Evolutionary conservation across 2,113 vertebrate species (phyloP).

Genomic region (Caracal caracal): DNA sequence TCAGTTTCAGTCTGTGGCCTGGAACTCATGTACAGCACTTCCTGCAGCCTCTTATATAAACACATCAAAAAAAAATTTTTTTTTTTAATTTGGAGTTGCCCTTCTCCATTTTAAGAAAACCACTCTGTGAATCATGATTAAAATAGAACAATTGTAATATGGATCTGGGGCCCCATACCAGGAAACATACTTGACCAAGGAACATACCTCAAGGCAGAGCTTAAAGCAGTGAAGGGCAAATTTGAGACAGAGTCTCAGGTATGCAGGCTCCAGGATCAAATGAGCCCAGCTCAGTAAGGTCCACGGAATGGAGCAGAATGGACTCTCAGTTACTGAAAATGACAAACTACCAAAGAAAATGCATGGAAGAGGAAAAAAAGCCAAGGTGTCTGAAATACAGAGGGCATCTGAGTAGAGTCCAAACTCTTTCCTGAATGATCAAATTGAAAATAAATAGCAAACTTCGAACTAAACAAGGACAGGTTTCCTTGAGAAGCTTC

Average conservation of each 20-base stretch:
- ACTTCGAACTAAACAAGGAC: slow-evolving; percentile 43
- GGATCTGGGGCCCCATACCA: slow-evolving; percentile 58
- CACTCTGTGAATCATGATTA: slow-evolving; percentile 81
- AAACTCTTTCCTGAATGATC: not conserved
- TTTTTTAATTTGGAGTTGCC: slow-evolving; percentile 82
- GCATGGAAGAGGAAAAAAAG: slow-evolving; percentile 22
- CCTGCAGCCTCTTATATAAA: slow-evolving; percentile 84
- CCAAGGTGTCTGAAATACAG: slow-evolving; percentile 63
- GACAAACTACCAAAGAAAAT: slow-evolving; percentile 53
- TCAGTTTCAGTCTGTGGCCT: slow-evolving; percentile 84
- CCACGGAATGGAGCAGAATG: slow-evolving; percentile 47
- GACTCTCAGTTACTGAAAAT: not conserved
- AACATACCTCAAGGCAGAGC: slow-evolving; percentile 43
- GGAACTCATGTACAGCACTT: slow-evolving; percentile 85
- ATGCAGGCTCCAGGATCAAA: slow-evolving; percentile 46
- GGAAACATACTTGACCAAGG: slow-evolving; percentile 60
- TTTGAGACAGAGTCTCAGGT: slow-evolving; percentile 47
- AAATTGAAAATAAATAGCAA: slow-evolving; percentile 37
- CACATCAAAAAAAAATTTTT: slow-evolving; percentile 83
- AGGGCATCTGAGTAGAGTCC: not conserved
- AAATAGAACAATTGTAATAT: slow-evolving; percentile 63
- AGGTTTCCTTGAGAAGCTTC: slow-evolving; percentile 21
- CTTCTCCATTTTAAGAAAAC: slow-evolving; percentile 77
- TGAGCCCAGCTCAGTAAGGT: slow-evolving; percentile 53
- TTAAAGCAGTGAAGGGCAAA: slow-evolving; percentile 46